Evolutionary conservation across 2,888 invertebrate species (phyloP), one percentile per base, ranked within the genome.

Genomic region (Drosophila birchii): DNA sequence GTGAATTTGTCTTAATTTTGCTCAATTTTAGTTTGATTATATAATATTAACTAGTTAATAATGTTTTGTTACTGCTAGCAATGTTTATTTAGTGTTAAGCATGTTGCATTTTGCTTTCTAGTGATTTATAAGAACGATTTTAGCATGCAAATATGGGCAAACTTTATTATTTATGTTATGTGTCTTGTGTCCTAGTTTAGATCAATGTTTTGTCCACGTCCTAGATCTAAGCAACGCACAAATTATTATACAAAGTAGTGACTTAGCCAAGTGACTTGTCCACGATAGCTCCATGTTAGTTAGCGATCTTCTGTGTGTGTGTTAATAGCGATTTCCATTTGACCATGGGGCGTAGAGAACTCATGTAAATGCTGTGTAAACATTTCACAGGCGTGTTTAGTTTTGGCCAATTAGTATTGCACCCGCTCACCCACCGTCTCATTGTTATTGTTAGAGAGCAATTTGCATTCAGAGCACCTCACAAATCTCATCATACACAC

Each of bases 1-100:
- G 88, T 77, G 72, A 60, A 34, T 5, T 41, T 83, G 88, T 88
- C 55, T 83, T 83, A 83, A 83, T 83, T 88, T 88, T 83, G 82
- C 69, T 68, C 34, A 68, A 69, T 71, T 74, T 54, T 14, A 41
- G 51, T 63, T 23, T 12, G 34, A 54, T n/a, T 23, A 39, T 56
- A 14, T 51, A 23, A 18, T 58, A 63, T 36, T 36, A 47, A 61
- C 49, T 66, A 70, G 26, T 18, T 67, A 34, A 69, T 73, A 59
- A 63, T 49, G 66, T 49, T 26, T 44, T 43, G 34, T 29, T 14
- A 16, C 67, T 51, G 68, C 68, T 18, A 64, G 51, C 29, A 29
- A 59, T 53, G 64, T 26, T 70, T 86, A 86, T 74, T 66, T 87
- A 81, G 63, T 47, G 44, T 68, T 81, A 85, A 79, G 88, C 88